Evolutionary conservation across 1,140 invertebrate genomes (phyloP).

Genomic region (Lordiphosa mommai): DNA sequence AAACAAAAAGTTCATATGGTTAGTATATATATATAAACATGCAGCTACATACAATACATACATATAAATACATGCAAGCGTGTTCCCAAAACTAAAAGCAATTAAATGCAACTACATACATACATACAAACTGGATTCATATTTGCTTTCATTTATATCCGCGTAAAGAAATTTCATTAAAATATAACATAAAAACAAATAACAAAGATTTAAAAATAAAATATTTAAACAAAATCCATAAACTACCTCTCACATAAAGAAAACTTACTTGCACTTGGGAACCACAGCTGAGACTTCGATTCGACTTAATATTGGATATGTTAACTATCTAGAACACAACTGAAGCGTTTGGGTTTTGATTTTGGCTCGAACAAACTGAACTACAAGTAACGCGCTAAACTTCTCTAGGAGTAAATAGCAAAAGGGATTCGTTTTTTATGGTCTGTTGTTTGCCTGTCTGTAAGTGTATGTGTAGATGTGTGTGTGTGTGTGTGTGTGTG

Average conservation of each 20-base stretch:
- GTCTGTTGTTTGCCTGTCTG: constrained; percentile 4
- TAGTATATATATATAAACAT: constrained; percentile 38
- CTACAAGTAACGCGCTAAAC: constrained; percentile 69
- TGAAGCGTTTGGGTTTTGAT: constrained; percentile 45
- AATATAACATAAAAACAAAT: constrained; percentile 22
- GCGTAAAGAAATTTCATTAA: constrained; percentile 39
- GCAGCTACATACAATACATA: constrained; percentile 41
- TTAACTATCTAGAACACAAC: constrained; percentile 64
- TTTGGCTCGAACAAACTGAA: constrained; percentile 60
- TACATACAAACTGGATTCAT: constrained; percentile 15
- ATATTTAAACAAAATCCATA: constrained; percentile 47
- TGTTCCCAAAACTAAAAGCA: constrained; percentile 6
- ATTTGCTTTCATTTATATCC: constrained; percentile 55
- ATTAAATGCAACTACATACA: constrained; percentile 10
- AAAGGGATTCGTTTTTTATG: constrained; percentile 52
- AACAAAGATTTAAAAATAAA: constrained; percentile 35
- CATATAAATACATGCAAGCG: constrained; percentile 18
- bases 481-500: constrained; percentile 9
- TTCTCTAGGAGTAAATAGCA: constrained; percentile 63
- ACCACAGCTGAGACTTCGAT: constrained; percentile 33
- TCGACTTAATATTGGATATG: constrained; percentile 23
- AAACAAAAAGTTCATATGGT: constrained; percentile 57
- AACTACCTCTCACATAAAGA: constrained; percentile 42
- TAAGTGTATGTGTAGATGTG: constrained; percentile 3
- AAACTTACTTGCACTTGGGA: constrained; percentile 48